These are phyloP conservation scores for Mesorhabditis belari DNA, from an alignment of 2,888 invertebrate genomes.

Conservation along the genomic window DNA sequence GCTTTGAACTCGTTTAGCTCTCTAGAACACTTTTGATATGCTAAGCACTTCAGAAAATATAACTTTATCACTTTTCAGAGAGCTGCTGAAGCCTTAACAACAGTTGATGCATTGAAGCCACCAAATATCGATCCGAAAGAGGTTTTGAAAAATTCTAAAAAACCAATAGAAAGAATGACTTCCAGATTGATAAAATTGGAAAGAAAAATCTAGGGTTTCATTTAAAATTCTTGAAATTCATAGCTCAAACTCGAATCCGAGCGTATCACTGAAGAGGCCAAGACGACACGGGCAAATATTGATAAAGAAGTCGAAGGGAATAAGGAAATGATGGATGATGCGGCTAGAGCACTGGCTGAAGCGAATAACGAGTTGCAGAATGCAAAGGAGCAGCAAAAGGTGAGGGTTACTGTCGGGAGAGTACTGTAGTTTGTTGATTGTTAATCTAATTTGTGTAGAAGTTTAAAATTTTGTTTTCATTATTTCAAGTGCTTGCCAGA, in stretches of 20 bases:
- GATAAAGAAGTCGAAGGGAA: constrained; percentile 65
- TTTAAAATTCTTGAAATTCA: constrained; percentile 57
- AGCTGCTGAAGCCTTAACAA: constrained; percentile 72
- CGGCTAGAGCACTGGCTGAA: constrained; percentile 63
- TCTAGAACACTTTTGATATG: too few species aligned
- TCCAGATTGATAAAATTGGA: too few species aligned
- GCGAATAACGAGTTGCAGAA: constrained; percentile 57
- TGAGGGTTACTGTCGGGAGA: constrained; percentile 13
- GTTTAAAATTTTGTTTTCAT: too few species aligned
- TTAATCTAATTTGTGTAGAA: too few species aligned
- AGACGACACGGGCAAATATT: constrained; percentile 62
- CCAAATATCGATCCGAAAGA: constrained; percentile 66
- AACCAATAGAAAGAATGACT: not conserved
- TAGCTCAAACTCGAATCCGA: constrained; percentile 65
- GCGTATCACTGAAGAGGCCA: constrained; percentile 50
- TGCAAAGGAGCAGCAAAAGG: constrained; percentile 66
- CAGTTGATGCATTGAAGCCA: constrained; percentile 71
- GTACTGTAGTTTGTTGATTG: not conserved
- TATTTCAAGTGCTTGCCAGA: too few species aligned
- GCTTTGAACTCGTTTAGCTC: too few species aligned
- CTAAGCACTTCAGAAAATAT: too few species aligned
- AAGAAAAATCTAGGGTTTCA: too few species aligned
- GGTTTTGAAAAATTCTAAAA: constrained; percentile 58
- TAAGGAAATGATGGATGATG: constrained; percentile 47
- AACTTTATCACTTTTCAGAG: too few species aligned